These are phyloP conservation scores for Tamandua tetradactyla DNA, from an alignment of 2,797 vertebrate genomes.

Conservation along the genomic window DNA sequence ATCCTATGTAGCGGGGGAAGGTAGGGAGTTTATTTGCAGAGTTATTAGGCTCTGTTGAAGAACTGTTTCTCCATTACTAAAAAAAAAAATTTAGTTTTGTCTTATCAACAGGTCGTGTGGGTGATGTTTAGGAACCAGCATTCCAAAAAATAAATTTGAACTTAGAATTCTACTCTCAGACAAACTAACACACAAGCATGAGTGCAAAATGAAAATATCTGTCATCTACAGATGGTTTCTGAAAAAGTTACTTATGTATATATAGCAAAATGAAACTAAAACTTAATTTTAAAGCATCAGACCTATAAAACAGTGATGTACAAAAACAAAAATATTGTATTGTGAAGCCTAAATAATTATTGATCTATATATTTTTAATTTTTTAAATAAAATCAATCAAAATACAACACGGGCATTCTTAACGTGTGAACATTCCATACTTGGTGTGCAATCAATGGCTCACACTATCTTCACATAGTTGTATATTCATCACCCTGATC, in stretches of 20 bases:
- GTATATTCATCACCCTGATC: no score
- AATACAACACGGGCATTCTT: no score
- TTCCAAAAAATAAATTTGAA: background rate
- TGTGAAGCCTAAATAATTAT: background rate
- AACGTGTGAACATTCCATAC: no score
- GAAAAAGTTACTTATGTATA: background rate
- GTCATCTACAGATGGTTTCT: background rate
- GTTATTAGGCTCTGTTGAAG: background rate
- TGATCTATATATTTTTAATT: no score
- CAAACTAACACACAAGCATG: background rate
- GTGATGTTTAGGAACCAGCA: background rate
- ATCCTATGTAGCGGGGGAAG: no score
- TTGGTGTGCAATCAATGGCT: no score
- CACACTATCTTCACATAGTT: no score
- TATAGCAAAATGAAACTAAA: background rate
- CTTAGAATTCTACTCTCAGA: background rate
- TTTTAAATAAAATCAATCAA: no score
- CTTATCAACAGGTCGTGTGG: background rate
- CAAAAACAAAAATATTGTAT: background rate
- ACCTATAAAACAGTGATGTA: background rate
- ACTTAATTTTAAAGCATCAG: background rate
- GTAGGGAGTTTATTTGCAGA: background rate
- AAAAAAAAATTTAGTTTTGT: background rate
- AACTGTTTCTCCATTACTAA: background rate
- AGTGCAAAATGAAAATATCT: background rate